Evolutionary conservation across 1,140 invertebrate genomes (phyloP).

Genomic region (Drosophila suzukii): DNA sequence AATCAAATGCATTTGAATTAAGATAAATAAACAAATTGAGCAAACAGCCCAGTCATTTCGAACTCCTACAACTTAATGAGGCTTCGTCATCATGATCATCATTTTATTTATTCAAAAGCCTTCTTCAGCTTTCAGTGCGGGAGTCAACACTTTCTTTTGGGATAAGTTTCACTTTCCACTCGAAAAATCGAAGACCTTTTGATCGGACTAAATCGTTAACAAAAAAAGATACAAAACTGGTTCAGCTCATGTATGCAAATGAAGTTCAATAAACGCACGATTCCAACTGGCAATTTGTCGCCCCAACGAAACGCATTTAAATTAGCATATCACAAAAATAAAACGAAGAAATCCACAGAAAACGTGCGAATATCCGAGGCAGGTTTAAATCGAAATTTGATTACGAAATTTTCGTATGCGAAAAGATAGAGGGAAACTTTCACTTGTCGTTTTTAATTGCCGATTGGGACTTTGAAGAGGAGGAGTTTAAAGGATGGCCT

Average conservation of each 20-base stretch:
- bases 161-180: constrained; percentile 67
- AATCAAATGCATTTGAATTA: constrained; percentile 52
- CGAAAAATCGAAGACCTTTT: constrained; percentile 33
- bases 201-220: constrained; percentile 18
- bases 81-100: not conserved
- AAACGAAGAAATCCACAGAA: constrained; percentile 23
- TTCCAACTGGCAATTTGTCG: constrained; percentile 71
- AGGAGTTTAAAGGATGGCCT: constrained; percentile 34
- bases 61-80: constrained; percentile 77
- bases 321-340: constrained; percentile 53
- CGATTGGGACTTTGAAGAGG: constrained; percentile 25
- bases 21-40: constrained; percentile 68
- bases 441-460: constrained; percentile 70
- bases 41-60: constrained; percentile 27
- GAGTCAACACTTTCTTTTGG: constrained; percentile 65
- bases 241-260: constrained; percentile 71
- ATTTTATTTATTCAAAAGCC: not conserved
- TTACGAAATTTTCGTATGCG: constrained; percentile 58
- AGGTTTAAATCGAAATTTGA: constrained; percentile 56
- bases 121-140: constrained; percentile 3
- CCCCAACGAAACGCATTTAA: constrained; percentile 62
- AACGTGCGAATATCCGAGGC: constrained; percentile 69
- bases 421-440: constrained; percentile 61
- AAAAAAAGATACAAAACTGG: constrained; percentile 40
- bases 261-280: constrained; percentile 72